Base-by-base conservation (phyloP, 1,140 invertebrate species). In the Leucophenga varia region DNA sequence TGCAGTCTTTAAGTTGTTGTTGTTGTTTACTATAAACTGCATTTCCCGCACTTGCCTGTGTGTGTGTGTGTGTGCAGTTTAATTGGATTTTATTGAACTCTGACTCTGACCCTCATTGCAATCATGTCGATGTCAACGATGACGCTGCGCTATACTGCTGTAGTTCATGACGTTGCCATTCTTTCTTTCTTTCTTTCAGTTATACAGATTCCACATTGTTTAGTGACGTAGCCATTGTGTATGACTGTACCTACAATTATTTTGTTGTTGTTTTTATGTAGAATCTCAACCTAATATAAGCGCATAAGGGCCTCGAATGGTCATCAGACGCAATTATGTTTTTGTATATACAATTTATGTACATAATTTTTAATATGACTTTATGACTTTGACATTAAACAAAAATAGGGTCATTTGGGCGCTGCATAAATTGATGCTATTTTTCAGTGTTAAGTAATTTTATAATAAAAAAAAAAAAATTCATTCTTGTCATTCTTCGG, bases 41-140 rank as follows among this genome's bases (percentile, higher is more conserved):
- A n/a, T n/a, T n/a, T n/a, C n/a, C n/a, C n/a, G n/a, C n/a, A n/a
- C n/a, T n/a, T n/a, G n/a, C n/a, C 53, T 58, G 61, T 39, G 50
- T 56, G 22, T 25, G 10, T 25, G 22, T 25, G 22, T 25, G 22
- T 25, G 22, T 25, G 22, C 46, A 45, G 32, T 52, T 67, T 67
- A 67, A 67, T 67, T 67, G 63, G 59, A 63, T 67, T 67, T 67
- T 68, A 67, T 67, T 67, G 64, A 67, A 68, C 63, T 67, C 54
- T 67, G 59, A 59, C 63, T 59, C 64, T 63, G 63, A 67, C 63
- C 63, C 63, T 63, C 64, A 59, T 67, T 57, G 56, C 63, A 67
- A 67, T 25, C 63, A 67, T 40, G 52, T 18, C 43, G 54, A 52
- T 52, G 54, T 6, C 22, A 25, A 25, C 16, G 25, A 61, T 59